Conservation (phyloP, 2,113 vertebrate genomes). For the Brachypteracias leptosomus region DNA sequence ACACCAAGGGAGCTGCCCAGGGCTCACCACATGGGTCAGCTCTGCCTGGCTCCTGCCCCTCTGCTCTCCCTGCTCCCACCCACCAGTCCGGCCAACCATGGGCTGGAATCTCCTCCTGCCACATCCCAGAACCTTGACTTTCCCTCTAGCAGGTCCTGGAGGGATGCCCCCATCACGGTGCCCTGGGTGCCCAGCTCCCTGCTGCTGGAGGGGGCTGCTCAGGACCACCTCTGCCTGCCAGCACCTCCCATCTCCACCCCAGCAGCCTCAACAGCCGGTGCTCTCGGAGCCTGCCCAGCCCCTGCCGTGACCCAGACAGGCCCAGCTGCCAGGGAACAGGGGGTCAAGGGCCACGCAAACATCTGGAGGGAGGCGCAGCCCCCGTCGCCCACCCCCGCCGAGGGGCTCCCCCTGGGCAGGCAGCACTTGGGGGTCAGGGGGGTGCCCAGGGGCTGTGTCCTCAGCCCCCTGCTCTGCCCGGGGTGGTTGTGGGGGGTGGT, state of each 20-base stretch:
- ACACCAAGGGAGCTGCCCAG: neutral
- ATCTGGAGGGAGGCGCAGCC: constrained; percentile 20
- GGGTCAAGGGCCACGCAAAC: constrained; percentile 15
- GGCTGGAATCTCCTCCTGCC: neutral
- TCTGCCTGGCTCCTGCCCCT: neutral
- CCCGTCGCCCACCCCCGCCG: neutral
- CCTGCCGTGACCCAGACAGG: constrained; percentile 21
- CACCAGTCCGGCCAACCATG: neutral
- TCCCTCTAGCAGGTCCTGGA: neutral
- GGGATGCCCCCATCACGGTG: neutral
- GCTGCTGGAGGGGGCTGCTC: neutral
- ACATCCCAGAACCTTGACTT: neutral
- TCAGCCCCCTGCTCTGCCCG: fast-evolving
- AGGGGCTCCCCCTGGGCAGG: neutral
- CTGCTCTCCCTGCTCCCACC: neutral
- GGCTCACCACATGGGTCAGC: neutral
- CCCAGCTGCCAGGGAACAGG: constrained; percentile 11
- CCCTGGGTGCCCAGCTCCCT: neutral
- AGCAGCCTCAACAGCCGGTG: neutral
- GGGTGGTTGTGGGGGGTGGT: too few relatives aligned
- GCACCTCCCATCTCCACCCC: neutral
- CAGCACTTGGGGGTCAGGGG: neutral
- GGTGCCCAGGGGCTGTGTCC: neutral
- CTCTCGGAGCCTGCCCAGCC: neutral
- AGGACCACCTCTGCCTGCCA: fast-evolving